These are phyloP conservation scores for Parazoanthus swiftii DNA, from an alignment of 92 coral and sea anemone genomes.

Conservation along the genomic window DNA sequence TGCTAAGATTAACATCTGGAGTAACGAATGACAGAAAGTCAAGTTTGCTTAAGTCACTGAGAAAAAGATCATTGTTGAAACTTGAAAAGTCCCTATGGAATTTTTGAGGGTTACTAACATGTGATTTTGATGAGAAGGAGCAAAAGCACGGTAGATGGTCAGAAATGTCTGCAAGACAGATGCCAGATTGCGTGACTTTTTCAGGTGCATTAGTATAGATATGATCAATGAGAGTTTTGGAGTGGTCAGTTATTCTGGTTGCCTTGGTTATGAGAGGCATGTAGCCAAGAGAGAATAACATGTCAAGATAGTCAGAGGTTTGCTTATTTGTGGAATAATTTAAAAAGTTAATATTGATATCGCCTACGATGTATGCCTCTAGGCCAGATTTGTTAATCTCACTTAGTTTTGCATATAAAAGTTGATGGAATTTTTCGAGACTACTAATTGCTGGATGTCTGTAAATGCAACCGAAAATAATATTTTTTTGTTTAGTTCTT, in stretches of 20 bases:
- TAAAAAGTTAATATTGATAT: conserved; percentile 41
- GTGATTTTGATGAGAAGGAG: not conserved
- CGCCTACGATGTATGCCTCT: conserved; percentile 37
- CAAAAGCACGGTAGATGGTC: conserved; percentile 19
- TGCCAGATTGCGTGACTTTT: conserved; percentile 34
- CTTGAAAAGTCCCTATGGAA: conserved; percentile 19
- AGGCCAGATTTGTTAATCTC: conserved; percentile 23
- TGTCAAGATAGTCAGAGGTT: conserved; percentile 18
- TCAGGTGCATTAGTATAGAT: conserved; percentile 34
- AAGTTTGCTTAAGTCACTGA: too few species aligned
- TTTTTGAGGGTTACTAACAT: not conserved
- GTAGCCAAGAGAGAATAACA: conserved; percentile 36
- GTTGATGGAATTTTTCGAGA: conserved; percentile 28
- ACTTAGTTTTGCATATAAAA: conserved; percentile 19
- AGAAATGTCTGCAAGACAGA: conserved; percentile 10
- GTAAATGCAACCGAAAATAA: conserved; percentile 27
- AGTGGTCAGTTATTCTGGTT: conserved; percentile 35
- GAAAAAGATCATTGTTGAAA: too few species aligned
- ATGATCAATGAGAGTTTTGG: conserved; percentile 38
- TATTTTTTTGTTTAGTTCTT: conserved; percentile 22
- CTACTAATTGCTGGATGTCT: conserved; percentile 32
- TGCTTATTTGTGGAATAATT: not conserved
- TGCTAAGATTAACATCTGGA: conserved; percentile 5
- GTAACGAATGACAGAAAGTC: too few species aligned
- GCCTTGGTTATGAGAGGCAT: conserved; percentile 45